Evolutionary conservation across 2,888 invertebrate genomes (phyloP).

Genomic region (Dinocampus coccinellae): DNA sequence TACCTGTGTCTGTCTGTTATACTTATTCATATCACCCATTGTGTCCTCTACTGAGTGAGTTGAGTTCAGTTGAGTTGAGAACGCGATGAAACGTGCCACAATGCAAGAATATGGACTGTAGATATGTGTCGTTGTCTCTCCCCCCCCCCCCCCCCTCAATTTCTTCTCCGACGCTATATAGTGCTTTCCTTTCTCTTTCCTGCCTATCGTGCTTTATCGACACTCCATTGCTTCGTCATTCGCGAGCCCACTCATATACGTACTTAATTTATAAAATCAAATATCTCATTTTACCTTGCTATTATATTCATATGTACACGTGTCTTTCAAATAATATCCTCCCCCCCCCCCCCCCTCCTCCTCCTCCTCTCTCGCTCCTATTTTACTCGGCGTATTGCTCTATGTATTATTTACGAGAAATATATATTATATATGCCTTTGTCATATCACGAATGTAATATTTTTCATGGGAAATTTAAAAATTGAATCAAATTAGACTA

Average conservation of each 20-base stretch:
- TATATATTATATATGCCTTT: background rate
- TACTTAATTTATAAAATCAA: no score
- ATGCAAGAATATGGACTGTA: conserved; percentile 67
- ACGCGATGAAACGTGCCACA: conserved; percentile 70
- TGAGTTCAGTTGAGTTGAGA: conserved; percentile 66
- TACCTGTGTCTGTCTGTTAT: conserved; percentile 69
- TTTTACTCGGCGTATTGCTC: no score
- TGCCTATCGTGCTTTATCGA: no score
- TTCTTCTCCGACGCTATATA: conserved; percentile 31
- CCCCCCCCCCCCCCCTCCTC: conserved; percentile 51
- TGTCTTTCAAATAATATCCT: conserved; percentile 26
- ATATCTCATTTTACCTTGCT: no score
- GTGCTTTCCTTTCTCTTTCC: conserved; percentile 31
- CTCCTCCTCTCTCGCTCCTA: no score
- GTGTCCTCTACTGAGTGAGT: conserved; percentile 63
- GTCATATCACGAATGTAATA: no score
- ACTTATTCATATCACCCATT: conserved; percentile 69
- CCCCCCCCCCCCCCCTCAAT: no score
- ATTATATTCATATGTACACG: no score
- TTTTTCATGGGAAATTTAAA: no score
- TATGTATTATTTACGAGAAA: no score
- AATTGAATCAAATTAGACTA: background rate
- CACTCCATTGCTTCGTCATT: no score
- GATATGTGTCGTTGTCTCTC: conserved; percentile 39
- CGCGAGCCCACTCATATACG: no score